These are phyloP conservation scores for Drosophila cardini DNA, from an alignment of 1,140 invertebrate species.

Conservation along the genomic window DNA sequence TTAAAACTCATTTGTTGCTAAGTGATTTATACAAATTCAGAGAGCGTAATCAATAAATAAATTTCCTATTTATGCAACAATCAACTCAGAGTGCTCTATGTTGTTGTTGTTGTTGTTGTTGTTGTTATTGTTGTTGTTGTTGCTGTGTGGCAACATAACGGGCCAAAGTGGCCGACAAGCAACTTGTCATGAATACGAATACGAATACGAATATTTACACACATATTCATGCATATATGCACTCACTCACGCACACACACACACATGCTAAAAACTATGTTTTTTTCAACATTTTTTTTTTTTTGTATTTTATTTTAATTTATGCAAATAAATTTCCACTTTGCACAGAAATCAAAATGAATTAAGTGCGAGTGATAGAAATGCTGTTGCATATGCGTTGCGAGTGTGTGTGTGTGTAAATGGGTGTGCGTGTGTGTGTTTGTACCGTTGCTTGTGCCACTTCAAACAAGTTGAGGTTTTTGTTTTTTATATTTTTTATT, in stretches of 20 bases:
- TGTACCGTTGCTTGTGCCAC: conserved; percentile 78
- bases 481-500: conserved; percentile 16
- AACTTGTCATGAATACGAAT: conserved; percentile 73
- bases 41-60: conserved; percentile 79
- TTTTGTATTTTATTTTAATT: conserved; percentile 65
- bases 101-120: not conserved
- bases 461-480: conserved; percentile 63
- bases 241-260: conserved; percentile 29
- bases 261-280: conserved; percentile 25
- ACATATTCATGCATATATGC: conserved; percentile 17
- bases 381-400: conserved; percentile 58
- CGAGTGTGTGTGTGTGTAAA: conserved; percentile 36
- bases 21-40: conserved; percentile 66
- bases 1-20: conserved; percentile 44
- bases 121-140: conserved; percentile 1
- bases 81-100: conserved; percentile 31
- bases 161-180: conserved; percentile 50
- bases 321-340: conserved; percentile 84
- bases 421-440: conserved; percentile 33
- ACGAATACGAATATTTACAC: conserved; percentile 37
- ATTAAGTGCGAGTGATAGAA: conserved; percentile 83
- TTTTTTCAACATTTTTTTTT: conserved; percentile 33
- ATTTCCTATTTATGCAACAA: conserved; percentile 81
- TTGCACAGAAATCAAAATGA: conserved; percentile 84
- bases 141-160: conserved; percentile 69